Base-by-base conservation (phyloP, 1,140 invertebrate genomes). In the Cataglyphis hispanica region DNA sequence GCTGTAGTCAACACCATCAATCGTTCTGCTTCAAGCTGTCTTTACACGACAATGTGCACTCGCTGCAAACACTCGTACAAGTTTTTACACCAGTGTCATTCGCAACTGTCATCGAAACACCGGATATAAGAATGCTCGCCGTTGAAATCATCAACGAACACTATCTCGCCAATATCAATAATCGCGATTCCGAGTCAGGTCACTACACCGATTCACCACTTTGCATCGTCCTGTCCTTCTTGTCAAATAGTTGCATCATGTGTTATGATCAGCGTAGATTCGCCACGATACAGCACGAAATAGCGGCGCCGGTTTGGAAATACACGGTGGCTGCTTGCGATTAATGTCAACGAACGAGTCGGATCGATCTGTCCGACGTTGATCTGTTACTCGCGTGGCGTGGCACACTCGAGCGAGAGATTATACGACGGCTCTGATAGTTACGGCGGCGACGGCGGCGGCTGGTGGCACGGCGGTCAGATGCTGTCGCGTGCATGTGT, bases 401-500 rank as follows among this genome's bases (percentile, higher is more conserved):
- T 89, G 88, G 60, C 84, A 85, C 88, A 86, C 87, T 61, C 61
- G 56, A 34, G 40, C 25, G 50, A 56, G 60, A 83, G 69, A 67
- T 72, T 85, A 74, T 85, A 67, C 88, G 88, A 84, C 87, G 76
- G 70, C 72, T 50, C 46, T 50, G 61, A 88, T 86, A 77, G 88
- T 88, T 86, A 87, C 89, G 84, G 84, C 76, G 77, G 81, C 88
- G 86, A 63, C 85, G 85, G 85, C 91, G 89, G 89, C 88, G 86
- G 87, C 74, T 78, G 37, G 58, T 76, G 76, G 61, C 81, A 84
- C 90, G 87, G 90, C 91, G 92, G 89, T 92, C 92, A 92, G 94
- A 94, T 95, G 94, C 92, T 95, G 92, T 94, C 94, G 94, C 94
- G 93, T 95, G 93, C 94, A 95, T 95, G 95, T 94, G 94, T 94